A percentile compares a stretch with the other conserved stretches of the same genome.
phyloP scores from a whole-genome alignment of 2,113 vertebrate genomes.

The Phaetusa simplex region DNA sequence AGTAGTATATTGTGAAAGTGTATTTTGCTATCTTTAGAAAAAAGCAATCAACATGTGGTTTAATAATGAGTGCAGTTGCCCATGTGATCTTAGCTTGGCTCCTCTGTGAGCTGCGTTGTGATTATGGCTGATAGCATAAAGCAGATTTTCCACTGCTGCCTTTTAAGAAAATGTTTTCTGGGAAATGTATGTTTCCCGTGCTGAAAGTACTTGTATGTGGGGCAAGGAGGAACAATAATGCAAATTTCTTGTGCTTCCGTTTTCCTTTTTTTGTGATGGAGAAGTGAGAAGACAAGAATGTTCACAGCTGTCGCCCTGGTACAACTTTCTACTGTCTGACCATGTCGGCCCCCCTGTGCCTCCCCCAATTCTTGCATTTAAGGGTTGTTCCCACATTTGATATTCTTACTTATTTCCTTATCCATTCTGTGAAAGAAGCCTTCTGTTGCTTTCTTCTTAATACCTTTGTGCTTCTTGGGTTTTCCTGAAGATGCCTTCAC shows the following conservation, averaged over 20 bases:
- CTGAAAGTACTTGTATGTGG: background rate
- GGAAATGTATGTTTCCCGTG: slow-evolving; percentile 14
- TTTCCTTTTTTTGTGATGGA: background rate
- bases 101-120: background rate
- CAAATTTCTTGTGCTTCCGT: background rate
- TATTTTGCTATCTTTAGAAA: slow-evolving; percentile 28
- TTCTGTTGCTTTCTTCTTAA: background rate
- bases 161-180: background rate
- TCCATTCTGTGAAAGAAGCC: background rate
- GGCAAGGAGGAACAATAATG: background rate
- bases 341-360: background rate
- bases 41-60: slow-evolving; percentile 19
- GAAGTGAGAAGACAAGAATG: background rate
- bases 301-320: background rate
- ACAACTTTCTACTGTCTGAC: background rate
- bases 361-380: background rate
- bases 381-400: background rate
- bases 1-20: background rate
- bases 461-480: background rate
- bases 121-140: slow-evolving; percentile 1
- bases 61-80: slow-evolving; percentile 41
- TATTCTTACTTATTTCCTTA: background rate
- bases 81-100: slow-evolving; percentile 23
- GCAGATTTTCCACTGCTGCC: slow-evolving; percentile 17
- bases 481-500: background rate